Conservation (phyloP, 2,888 invertebrate species). For the Camptogramma bilineatum region DNA sequence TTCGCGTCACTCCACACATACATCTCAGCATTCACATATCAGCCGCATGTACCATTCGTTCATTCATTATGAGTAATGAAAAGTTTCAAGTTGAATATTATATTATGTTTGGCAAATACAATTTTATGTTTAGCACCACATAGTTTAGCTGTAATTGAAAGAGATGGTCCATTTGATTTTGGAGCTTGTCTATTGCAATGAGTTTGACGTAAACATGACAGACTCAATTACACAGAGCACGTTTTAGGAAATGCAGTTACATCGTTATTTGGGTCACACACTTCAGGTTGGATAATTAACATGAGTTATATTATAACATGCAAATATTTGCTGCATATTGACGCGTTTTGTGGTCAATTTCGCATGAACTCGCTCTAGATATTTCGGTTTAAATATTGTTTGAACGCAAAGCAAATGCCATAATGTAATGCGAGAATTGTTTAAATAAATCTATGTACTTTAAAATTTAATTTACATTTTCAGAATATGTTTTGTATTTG, state of each 20-base stretch:
- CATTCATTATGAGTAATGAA: too few species aligned
- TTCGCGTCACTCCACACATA: too few species aligned
- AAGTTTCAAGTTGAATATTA: too few species aligned
- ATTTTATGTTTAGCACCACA: neutral
- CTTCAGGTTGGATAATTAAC: conserved; percentile 10
- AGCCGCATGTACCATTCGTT: too few species aligned
- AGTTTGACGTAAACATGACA: conserved; percentile 14
- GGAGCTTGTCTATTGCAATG: conserved; percentile 7
- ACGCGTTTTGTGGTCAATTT: neutral
- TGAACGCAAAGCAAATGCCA: neutral
- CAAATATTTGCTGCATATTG: conserved; percentile 4
- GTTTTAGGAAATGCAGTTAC: conserved; percentile 21
- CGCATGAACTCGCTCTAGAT: neutral
- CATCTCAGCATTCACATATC: too few species aligned
- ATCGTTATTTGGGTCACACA: conserved; percentile 15
- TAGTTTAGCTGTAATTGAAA: neutral
- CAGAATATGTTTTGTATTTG: neutral
- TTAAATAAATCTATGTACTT: neutral
- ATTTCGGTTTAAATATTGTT: neutral
- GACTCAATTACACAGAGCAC: conserved; percentile 24
- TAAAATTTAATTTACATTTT: too few species aligned
- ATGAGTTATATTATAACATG: neutral
- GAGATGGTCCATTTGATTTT: neutral
- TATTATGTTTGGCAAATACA: too few species aligned
- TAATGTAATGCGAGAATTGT: neutral